Percentiles rank a stretch among this genome's conserved stretches.
Evolutionary conservation across 2,113 vertebrate genomes (phyloP).

Genomic region (Dicrurus megarhynchus): DNA sequence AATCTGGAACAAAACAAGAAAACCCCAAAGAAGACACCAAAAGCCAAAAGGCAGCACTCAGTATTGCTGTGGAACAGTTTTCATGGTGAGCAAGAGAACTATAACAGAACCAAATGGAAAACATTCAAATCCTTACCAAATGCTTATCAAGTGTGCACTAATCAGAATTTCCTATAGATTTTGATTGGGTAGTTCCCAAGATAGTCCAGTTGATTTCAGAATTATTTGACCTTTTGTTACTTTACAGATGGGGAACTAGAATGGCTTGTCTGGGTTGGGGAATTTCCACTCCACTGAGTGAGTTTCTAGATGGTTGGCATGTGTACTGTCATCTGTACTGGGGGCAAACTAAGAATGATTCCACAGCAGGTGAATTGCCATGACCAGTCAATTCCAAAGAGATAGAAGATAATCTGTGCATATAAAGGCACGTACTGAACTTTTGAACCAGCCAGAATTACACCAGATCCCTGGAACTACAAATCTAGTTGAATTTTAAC

Average conservation of each 20-base stretch:
- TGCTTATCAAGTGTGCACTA: neutral
- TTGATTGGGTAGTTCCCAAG: neutral
- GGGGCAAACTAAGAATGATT: neutral
- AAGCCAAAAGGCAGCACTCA: neutral
- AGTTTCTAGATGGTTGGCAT: neutral
- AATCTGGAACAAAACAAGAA: rapidly evolving
- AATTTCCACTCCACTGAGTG: neutral
- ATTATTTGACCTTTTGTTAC: neutral
- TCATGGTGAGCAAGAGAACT: neutral
- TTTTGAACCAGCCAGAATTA: neutral
- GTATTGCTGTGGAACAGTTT: neutral
- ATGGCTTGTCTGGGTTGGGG: neutral
- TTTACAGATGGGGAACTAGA: neutral
- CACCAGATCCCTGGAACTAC: neutral
- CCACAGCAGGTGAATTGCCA: neutral
- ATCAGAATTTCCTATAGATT: neutral
- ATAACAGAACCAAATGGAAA: neutral
- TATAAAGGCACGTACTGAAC: neutral
- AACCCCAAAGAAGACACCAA: neutral
- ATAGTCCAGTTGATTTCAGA: neutral
- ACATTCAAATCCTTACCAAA: neutral
- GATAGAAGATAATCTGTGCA: neutral
- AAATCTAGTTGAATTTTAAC: neutral
- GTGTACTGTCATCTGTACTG: neutral
- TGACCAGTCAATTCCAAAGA: neutral